These are phyloP conservation scores for Pelagia noctiluca DNA, from an alignment of 30 jellyfish, hydroid and myxozoan species.

Conservation along the genomic window DNA sequence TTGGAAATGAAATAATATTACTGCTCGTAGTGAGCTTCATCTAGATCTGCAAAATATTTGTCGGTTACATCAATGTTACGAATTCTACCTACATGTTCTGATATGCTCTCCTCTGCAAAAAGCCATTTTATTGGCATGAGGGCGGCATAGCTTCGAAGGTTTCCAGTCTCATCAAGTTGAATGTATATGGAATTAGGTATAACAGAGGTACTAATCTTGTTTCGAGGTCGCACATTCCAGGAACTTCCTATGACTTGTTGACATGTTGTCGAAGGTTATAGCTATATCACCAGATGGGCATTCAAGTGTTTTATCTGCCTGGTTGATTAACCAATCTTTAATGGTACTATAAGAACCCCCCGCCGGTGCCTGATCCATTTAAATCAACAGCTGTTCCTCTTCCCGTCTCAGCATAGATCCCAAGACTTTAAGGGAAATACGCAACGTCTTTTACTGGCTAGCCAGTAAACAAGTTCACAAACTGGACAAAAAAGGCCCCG, in stretches of 20 bases:
- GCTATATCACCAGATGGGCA: background rate
- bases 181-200: background rate
- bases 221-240: background rate
- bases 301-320: background rate
- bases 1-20: background rate
- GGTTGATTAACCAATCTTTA: background rate
- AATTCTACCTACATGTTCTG: background rate
- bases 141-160: background rate
- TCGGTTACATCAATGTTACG: background rate
- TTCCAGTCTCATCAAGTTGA: background rate
- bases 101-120: background rate
- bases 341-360: background rate
- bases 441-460: background rate
- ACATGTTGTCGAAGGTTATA: background rate
- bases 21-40: slow-evolving; percentile 4
- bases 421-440: slow-evolving; percentile 3
- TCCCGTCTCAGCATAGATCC: no score
- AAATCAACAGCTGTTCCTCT: background rate
- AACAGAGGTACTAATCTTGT: background rate
- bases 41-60: background rate
- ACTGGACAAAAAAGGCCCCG: background rate
- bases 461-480: background rate
- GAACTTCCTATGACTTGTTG: background rate
- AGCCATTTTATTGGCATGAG: background rate
- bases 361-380: background rate